Evolutionary conservation across 2,888 invertebrate species (phyloP).

Genomic region (Tipula confusa): DNA sequence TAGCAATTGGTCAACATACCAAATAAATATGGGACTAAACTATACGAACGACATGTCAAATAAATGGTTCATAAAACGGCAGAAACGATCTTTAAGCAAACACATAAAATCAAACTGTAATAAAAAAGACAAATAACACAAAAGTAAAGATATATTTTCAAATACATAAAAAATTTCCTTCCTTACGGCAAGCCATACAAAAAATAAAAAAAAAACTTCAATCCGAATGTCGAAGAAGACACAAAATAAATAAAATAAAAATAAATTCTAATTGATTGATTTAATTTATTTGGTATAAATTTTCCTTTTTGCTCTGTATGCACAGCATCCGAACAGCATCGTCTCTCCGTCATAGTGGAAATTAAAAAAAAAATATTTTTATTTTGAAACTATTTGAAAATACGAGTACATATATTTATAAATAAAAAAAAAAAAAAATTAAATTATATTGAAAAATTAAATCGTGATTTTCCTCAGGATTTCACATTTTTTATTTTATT

Average conservation of each 20-base stretch:
- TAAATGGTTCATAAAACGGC: no score
- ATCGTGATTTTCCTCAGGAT: conserved; percentile 12
- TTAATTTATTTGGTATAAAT: background rate
- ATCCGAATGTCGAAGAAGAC: background rate
- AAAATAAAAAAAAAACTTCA: background rate
- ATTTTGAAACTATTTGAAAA: background rate
- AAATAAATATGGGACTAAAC: no score
- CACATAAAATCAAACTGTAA: background rate
- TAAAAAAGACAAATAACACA: background rate
- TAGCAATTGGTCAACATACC: no score
- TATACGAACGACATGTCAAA: no score
- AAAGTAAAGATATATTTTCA: background rate
- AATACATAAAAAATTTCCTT: background rate
- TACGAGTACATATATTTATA: background rate
- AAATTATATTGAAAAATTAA: background rate
- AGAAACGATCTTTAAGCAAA: no score
- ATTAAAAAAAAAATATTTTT: background rate
- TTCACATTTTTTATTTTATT: background rate
- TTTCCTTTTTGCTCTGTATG: background rate
- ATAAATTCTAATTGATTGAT: background rate
- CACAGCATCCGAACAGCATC: no score
- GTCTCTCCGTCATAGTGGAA: background rate
- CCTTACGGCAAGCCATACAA: background rate
- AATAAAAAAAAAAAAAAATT: background rate
- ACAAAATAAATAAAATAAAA: background rate